Evolutionary conservation across 2,797 vertebrate genomes (phyloP).

Genomic region (Coccyzus lansbergi): DNA sequence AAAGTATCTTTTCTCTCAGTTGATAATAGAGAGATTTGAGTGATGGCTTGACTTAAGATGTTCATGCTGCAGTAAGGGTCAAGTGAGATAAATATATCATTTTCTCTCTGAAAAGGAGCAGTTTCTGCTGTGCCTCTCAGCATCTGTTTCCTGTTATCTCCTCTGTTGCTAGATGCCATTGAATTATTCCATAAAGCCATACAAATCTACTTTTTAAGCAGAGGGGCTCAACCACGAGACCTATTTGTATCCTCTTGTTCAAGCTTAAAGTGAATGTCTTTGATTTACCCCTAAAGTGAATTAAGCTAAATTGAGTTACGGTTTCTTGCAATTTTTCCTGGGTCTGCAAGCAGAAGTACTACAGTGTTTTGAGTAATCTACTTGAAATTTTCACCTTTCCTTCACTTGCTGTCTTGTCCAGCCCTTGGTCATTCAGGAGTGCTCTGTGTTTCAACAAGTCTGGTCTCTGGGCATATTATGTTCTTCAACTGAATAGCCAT

Average conservation of each 20-base stretch:
- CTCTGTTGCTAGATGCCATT: accelerated
- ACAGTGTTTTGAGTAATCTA: background rate
- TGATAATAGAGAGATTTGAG: background rate
- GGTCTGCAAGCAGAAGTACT: background rate
- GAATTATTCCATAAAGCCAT: background rate
- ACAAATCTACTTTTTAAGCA: background rate
- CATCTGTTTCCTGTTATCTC: background rate
- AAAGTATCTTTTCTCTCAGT: background rate
- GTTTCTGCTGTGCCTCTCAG: background rate
- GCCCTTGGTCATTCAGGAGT: accelerated
- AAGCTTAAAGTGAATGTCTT: constrained; percentile 19
- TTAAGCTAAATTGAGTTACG: constrained; percentile 23
- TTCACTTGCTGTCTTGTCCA: background rate
- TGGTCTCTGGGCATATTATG: background rate
- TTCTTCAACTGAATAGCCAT: background rate
- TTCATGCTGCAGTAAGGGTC: background rate
- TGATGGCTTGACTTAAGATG: background rate
- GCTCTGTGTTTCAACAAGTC: background rate
- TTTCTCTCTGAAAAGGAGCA: background rate
- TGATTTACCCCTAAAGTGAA: constrained; percentile 14
- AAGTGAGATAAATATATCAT: background rate
- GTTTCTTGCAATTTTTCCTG: constrained; percentile 20
- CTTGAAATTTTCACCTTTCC: background rate
- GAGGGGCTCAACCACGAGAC: background rate
- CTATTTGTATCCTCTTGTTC: background rate